phyloP scores from a whole-genome alignment of 2,888 invertebrate genomes.

The Cantharis nigra region DNA sequence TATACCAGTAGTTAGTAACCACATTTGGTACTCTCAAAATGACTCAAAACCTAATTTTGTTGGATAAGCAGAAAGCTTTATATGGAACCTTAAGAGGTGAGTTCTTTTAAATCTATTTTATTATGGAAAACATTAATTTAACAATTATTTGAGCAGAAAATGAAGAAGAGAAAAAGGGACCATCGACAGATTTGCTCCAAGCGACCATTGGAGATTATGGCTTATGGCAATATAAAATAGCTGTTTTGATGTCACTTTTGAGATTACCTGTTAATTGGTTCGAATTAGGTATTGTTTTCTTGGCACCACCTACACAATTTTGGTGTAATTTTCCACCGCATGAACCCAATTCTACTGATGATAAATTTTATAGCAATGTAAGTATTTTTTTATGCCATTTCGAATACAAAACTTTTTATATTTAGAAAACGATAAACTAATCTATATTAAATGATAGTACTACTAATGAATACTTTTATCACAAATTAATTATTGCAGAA shows the following conservation, averaged over 20 bases:
- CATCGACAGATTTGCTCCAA: slow-evolving; percentile 29
- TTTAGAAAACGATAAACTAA: neutral
- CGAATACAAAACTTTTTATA: neutral
- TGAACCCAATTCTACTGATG: slow-evolving; percentile 55
- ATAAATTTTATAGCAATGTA: slow-evolving; percentile 45
- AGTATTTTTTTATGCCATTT: neutral
- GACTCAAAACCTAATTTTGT: neutral
- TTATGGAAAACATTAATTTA: neutral
- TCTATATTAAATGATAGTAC: neutral
- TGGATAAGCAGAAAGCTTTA: neutral
- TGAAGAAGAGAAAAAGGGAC: neutral
- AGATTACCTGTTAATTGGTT: slow-evolving; percentile 67
- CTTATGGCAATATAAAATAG: slow-evolving; percentile 62
- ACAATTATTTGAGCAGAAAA: neutral
- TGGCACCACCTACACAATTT: slow-evolving; percentile 64
- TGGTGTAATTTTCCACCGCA: slow-evolving; percentile 57
- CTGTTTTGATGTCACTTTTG: slow-evolving; percentile 61
- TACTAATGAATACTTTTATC: neutral
- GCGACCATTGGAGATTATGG: slow-evolving; percentile 62
- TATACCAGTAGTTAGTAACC: neutral
- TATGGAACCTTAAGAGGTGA: neutral
- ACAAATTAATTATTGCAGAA: neutral
- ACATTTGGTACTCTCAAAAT: neutral
- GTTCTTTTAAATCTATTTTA: neutral
- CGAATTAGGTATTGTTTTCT: slow-evolving; percentile 65